Evolutionary conservation across 2,113 vertebrate species (phyloP).

Genomic region (Urocynchramus pylzowi): DNA sequence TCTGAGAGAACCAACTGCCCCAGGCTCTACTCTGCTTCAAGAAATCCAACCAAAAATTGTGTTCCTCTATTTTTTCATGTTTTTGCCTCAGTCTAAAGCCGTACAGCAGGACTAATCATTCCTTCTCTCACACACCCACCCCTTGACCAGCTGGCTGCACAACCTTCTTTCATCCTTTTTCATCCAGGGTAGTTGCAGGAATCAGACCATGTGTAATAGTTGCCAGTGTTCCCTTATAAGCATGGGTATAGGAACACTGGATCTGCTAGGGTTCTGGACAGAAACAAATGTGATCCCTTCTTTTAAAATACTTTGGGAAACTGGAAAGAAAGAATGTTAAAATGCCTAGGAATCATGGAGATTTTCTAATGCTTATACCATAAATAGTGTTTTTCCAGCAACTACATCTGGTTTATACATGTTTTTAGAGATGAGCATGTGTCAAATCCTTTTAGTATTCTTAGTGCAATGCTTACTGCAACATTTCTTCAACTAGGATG

Average conservation of each 20-base stretch:
- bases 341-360: background rate
- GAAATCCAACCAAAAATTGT: conserved; percentile 37
- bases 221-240: background rate
- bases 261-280: background rate
- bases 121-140: conserved; percentile 24
- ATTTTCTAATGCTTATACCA: background rate
- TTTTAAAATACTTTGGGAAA: conserved; percentile 4
- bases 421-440: background rate
- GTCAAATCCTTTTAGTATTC: background rate
- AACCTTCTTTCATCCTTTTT: conserved; percentile 65
- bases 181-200: conserved; percentile 52
- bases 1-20: conserved; percentile 24
- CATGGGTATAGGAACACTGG: background rate
- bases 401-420: background rate
- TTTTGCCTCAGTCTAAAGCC: conserved; percentile 25
- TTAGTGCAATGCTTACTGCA: background rate
- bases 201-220: conserved; percentile 42
- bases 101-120: conserved; percentile 56
- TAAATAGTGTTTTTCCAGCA: background rate
- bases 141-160: conserved; percentile 61
- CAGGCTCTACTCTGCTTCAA: conserved; percentile 19
- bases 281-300: background rate
- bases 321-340: background rate
- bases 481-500: background rate
- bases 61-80: background rate